These are phyloP conservation scores for Burhinus bistriatus DNA, from an alignment of 2,113 vertebrate genomes.

Conservation along the genomic window DNA sequence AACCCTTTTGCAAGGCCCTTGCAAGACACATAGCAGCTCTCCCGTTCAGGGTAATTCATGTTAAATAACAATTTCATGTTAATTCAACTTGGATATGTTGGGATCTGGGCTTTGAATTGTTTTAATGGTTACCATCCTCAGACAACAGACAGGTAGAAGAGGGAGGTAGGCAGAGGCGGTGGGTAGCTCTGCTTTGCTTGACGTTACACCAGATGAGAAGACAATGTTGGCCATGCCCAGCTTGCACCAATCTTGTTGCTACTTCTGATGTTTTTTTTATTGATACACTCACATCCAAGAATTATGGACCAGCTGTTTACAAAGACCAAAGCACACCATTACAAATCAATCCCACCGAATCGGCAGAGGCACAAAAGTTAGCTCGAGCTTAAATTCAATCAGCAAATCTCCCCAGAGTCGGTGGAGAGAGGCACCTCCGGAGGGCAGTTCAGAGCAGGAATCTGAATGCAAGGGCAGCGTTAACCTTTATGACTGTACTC, in stretches of 20 bases:
- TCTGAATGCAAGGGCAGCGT: not conserved
- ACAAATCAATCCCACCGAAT: not conserved
- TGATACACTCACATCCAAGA: not conserved
- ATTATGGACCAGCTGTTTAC: not conserved
- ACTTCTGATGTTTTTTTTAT: not conserved
- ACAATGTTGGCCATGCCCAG: not conserved
- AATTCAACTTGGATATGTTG: fast-evolving
- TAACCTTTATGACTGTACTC: not conserved
- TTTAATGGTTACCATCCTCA: not conserved
- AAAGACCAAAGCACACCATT: not conserved
- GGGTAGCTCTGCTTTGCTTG: not conserved
- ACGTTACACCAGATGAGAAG: not conserved
- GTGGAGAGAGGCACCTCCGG: not conserved
- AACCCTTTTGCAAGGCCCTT: not conserved
- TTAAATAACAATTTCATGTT: not conserved
- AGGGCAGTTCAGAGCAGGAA: not conserved
- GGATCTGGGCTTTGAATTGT: not conserved
- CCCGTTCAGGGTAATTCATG: not conserved
- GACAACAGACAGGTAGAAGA: not conserved
- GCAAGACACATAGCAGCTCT: not conserved
- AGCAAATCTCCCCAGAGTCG: not conserved
- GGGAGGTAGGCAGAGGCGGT: not conserved
- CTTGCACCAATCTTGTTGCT: fast-evolving
- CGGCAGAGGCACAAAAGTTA: not conserved
- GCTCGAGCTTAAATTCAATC: not conserved